Base-by-base conservation (phyloP, 1,140 invertebrate species). In the Dreissena rostriformis region DNA sequence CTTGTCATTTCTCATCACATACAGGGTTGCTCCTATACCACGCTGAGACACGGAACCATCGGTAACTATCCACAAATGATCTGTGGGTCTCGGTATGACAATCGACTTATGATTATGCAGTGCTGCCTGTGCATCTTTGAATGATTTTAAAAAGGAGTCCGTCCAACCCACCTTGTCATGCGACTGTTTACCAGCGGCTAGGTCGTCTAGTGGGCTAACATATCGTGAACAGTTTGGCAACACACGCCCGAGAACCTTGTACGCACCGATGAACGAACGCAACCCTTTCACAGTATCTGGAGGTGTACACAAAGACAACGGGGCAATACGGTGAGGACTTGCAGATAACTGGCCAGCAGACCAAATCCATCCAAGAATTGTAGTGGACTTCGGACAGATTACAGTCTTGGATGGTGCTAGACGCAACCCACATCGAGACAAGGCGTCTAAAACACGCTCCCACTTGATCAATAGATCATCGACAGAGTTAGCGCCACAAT, bases 301-400 rank as follows among this genome's bases (percentile, higher is more conserved):
- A 15, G 10, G 70, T 10, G 49, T 0, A 80, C 82, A 82, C 0
- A 72, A 53, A n/a, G 71, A 12, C 26, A 87, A n/a, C 22, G 75
- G 61, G 19, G 86, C 57, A 52, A 82, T 71, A 14, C 82, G 57
- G 53, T 87, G 87, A 0, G 81, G 74, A 71, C 78, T 87, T n/a
- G 83, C 87, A 52, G 74, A 84, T 19, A 86, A 39, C 7, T 19
- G n/a, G 12, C 84, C 80, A 12, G 74, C 24, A 51, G 68, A 22
- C 80, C 79, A 86, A 6, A 73, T 72, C 86, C 86, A 87, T 22
- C 83, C 72, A 10, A 86, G 84, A n/a, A 87, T 82, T 19, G 49
- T 78, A 5, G 73, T 85, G 14, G 86, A 78, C 15, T 57, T 57
- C 14, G 86, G 82, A 66, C 82, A 87, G 68, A 87, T 76, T 11